These are phyloP conservation scores for Todiramphus chloris DNA, from an alignment of 2,113 vertebrate species.

Conservation along the genomic window DNA sequence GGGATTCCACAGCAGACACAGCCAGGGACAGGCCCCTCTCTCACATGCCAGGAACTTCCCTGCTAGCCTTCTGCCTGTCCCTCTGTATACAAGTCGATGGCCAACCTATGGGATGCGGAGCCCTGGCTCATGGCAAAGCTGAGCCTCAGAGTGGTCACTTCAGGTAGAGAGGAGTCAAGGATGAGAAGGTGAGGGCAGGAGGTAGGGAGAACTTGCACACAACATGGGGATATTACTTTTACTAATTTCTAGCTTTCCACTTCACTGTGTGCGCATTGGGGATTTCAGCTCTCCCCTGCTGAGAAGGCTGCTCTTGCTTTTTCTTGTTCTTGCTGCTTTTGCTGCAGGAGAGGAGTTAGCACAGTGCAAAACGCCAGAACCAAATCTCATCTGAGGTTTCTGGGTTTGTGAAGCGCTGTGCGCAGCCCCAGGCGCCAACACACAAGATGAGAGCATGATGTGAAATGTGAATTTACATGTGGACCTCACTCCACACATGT, in stretches of 20 bases:
- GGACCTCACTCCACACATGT: not conserved
- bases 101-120: not conserved
- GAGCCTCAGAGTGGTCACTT: not conserved
- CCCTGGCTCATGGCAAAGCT: not conserved
- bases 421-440: not conserved
- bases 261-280: accelerated
- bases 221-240: not conserved
- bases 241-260: not conserved
- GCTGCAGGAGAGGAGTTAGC: not conserved
- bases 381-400: not conserved
- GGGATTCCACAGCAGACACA: not conserved
- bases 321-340: not conserved
- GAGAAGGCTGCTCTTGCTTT: not conserved
- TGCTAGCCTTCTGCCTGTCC: not conserved
- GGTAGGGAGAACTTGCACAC: not conserved
- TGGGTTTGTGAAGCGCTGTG: not conserved
- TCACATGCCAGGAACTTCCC: not conserved
- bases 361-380: not conserved
- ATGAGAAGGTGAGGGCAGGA: not conserved
- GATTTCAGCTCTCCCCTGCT: not conserved
- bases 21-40: not conserved
- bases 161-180: not conserved
- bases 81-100: not conserved
- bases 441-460: not conserved
- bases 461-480: not conserved